Evolutionary conservation across 1,140 invertebrate species (phyloP), one percentile per base, ranked within the genome.

Genomic region (Heliconius himera): DNA sequence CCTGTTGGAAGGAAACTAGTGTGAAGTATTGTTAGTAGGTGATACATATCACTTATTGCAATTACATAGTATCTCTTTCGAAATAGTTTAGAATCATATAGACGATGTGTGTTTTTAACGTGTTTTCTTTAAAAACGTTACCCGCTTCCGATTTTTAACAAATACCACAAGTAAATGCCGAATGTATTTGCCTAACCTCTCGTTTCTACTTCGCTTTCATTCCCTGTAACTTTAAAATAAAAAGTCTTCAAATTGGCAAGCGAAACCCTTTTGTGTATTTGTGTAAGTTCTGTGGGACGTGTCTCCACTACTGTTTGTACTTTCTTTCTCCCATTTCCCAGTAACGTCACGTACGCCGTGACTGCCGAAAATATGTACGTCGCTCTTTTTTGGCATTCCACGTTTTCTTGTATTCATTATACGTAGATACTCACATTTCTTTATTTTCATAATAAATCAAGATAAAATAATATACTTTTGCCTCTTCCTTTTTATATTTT

Each of bases 261-360:
- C 74, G 20, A 70, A 76, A 70, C 54, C 38, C 60, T 70, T 76
- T 76, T 76, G 74, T 70, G 36, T 76, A 26, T 76, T 76, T 76
- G 56, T 46, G 74, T 66, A 76, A 76, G 74, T 76, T 76, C 66
- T 70, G 36, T 70, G 74, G 66, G 56, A 76, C 60, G 74, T 76
- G 74, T 41, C 36, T 60, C 70, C 18, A 33, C 38, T 29, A 16
- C 60, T 70, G 56, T 36, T 51, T 38, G 29, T 72, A 20, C 18
- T 70, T 70, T 76, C 60, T 54, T 76, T 38, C 26, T 26, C 26
- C 60, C 56, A 54, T 76, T 76, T 76, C 38, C 6, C 74, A 76
- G 74, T 76, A 70, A 26, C 60, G 5, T 76, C 74, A 76, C 74
- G 74, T 76, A 70, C 74, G 38, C n/a, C 56, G 60, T 41, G 38